Base-by-base conservation (phyloP, 2,888 invertebrate genomes). In the Synergus japonicus region DNA sequence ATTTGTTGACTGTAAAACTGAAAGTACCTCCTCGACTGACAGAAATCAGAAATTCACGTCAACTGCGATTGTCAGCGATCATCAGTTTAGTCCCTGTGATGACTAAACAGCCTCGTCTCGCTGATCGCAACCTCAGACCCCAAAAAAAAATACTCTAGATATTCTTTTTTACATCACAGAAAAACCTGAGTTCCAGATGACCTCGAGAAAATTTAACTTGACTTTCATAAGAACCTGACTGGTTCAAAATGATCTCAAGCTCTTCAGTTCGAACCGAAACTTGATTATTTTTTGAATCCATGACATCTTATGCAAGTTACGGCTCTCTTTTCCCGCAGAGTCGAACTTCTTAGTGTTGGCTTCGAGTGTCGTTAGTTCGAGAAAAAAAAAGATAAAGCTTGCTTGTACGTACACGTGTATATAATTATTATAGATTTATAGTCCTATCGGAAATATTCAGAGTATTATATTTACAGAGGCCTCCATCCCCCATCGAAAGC, bases 371-470 rank as follows among this genome's bases (percentile, higher is more conserved):
- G 37, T 49, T 49, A 49, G 49, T 22, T 46, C 46, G 13, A 54
- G 49, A 46, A 67, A 22, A 29, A 29, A 29, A 44, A 44, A 66
- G 43, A 44, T 66, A 46, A 73, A 54, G 46, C 37, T 54, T 73
- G 37, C 73, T 49, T 54, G 37, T 73, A 54, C 73, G 73, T 54
- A 73, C 73, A 58, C 73, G 73, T 73, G 73, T 73, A 73, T 73
- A 73, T 73, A 54, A 54, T 73, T 73, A 73, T 73, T 73, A 12
- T 73, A 73, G 46, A 73, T 73, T 73, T 73, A 73, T 73, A 73
- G 73, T 54, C 37, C 73, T 37, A 37, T 73, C 37, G 37, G 15
- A 73, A 54, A 73, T 54, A 69, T 69, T 46, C 29, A 37, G 37
- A 73, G 73, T 73, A 29, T 73, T 73, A 73, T 22, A 73, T 54